These are phyloP conservation scores for Baccha elongata DNA, from an alignment of 2,888 invertebrate species.

Conservation along the genomic window DNA sequence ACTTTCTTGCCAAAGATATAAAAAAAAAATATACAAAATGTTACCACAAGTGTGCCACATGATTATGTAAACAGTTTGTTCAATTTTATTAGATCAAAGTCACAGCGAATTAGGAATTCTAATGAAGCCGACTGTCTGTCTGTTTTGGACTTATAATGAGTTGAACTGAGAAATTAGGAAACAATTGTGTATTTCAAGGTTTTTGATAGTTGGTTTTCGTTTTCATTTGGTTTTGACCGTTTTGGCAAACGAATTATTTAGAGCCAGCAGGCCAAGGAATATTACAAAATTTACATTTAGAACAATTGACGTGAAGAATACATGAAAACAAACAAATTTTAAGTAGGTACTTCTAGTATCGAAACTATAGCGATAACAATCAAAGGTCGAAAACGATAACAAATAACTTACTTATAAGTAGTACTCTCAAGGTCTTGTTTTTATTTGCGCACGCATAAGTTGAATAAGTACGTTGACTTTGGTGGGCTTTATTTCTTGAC, in stretches of 20 bases:
- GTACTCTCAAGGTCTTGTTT: background rate
- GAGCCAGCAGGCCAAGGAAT: slow-evolving; percentile 23
- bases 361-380: background rate
- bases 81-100: slow-evolving; percentile 64
- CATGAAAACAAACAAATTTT: background rate
- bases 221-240: slow-evolving; percentile 11
- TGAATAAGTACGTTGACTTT: background rate
- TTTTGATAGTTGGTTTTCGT: background rate
- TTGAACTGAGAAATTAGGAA: slow-evolving; percentile 35
- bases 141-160: slow-evolving; percentile 11
- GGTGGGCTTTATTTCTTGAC: no score
- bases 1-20: slow-evolving; percentile 58
- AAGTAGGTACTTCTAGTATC: background rate
- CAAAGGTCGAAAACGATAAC: background rate
- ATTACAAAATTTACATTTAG: slow-evolving; percentile 7
- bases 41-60: slow-evolving; percentile 45
- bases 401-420: background rate
- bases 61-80: slow-evolving; percentile 53
- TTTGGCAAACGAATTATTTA: slow-evolving; percentile 33
- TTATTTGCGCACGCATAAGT: background rate
- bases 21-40: slow-evolving; percentile 23
- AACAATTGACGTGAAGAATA: background rate
- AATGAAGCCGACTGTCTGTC: slow-evolving; percentile 22
- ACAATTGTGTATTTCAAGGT: slow-evolving; percentile 38
- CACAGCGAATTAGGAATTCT: slow-evolving; percentile 59